phyloP scores from a whole-genome alignment of 2,888 invertebrate species.

The Lithosia quadra region DNA sequence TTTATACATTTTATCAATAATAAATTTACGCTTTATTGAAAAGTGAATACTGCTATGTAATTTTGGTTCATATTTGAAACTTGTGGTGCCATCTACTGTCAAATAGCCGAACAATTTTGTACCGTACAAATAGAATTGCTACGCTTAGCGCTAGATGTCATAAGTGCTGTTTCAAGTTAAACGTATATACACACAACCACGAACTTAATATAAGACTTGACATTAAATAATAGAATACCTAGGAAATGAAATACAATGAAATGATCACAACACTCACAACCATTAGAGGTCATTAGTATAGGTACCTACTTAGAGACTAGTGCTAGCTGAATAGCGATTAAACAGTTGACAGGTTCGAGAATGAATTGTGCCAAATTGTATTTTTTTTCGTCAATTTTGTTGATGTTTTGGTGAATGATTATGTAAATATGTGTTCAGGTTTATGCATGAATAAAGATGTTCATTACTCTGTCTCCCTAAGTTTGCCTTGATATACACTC shows the following conservation, averaged over 20 bases:
- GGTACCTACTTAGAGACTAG: too few species aligned
- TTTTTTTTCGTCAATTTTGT: too few species aligned
- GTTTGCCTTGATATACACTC: not conserved
- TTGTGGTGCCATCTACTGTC: constrained; percentile 6
- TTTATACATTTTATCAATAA: too few species aligned
- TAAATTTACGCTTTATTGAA: too few species aligned
- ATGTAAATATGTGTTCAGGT: not conserved
- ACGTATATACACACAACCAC: too few species aligned
- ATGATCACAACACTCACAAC: too few species aligned
- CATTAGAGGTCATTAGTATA: too few species aligned
- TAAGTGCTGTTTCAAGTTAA: not conserved
- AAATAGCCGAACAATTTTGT: not conserved
- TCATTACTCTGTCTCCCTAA: not conserved
- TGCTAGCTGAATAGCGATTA: too few species aligned
- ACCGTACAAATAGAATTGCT: not conserved
- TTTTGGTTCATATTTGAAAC: not conserved
- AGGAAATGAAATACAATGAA: too few species aligned
- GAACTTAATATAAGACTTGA: too few species aligned
- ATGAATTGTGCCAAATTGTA: not conserved
- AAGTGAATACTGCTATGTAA: not conserved
- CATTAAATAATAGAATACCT: too few species aligned
- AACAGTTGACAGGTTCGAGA: not conserved
- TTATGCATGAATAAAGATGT: not conserved
- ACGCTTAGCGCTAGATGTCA: not conserved
- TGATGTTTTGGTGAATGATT: not conserved